phyloP scores from a whole-genome alignment of 2,797 vertebrate species.

The Enoplosus armatus region DNA sequence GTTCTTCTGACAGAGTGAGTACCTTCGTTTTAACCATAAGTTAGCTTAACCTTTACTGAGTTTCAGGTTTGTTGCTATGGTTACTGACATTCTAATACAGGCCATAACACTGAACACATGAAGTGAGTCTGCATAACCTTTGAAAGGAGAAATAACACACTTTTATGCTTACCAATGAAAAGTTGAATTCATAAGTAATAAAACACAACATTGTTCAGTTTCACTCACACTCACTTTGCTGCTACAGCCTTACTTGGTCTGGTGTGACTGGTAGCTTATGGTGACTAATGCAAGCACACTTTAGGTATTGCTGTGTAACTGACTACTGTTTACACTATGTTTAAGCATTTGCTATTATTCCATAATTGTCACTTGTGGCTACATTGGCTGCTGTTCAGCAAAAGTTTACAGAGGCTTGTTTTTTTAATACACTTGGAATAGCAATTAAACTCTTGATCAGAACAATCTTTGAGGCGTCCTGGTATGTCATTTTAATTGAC shows the following conservation, averaged over 20 bases:
- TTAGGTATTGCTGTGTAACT: neutral
- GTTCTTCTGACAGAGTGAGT: neutral
- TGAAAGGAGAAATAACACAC: neutral
- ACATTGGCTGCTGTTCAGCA: neutral
- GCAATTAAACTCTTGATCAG: neutral
- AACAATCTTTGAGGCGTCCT: neutral
- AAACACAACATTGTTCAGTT: neutral
- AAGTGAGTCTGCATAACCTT: neutral
- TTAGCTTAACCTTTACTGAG: conserved; percentile 2
- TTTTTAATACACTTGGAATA: neutral
- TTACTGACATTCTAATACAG: neutral
- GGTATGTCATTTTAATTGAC: neutral
- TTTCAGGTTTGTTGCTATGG: conserved; percentile 18
- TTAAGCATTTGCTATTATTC: neutral
- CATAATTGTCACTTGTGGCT: too few relatives aligned
- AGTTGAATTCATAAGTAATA: neutral
- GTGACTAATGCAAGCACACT: neutral
- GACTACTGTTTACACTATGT: neutral
- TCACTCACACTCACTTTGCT: too few relatives aligned
- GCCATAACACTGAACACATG: neutral
- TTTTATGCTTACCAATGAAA: neutral
- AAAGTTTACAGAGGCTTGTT: neutral
- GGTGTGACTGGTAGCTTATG: neutral
- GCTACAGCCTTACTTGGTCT: too few relatives aligned
- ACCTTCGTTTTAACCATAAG: neutral